A percentile compares a stretch with the other conserved stretches of the same genome.
Evolutionary conservation across 2,797 vertebrate species (phyloP).

Genomic region (Geotria australis): DNA sequence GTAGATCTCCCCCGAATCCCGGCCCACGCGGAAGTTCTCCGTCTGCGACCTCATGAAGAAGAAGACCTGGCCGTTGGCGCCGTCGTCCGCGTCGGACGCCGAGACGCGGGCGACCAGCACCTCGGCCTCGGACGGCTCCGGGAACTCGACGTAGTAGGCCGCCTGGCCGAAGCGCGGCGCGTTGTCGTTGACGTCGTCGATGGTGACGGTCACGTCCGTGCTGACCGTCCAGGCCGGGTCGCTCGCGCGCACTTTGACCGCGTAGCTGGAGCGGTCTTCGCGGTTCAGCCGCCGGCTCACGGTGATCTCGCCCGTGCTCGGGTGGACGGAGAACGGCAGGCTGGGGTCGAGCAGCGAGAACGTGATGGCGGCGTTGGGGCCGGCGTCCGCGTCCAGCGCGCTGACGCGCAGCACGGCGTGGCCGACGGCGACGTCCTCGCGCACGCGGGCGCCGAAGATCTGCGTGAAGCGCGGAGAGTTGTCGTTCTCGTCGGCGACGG

Average conservation of each 20-base stretch:
- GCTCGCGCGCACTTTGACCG: constrained; percentile 59
- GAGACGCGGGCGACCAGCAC: constrained; percentile 46
- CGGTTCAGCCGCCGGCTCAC: constrained; percentile 57
- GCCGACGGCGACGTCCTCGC: constrained; percentile 66
- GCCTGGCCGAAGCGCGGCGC: constrained; percentile 58
- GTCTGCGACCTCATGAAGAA: constrained; percentile 87
- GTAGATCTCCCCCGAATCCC: constrained; percentile 58
- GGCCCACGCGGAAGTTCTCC: constrained; percentile 72
- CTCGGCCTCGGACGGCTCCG: constrained; percentile 48
- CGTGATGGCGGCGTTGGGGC: constrained; percentile 47
- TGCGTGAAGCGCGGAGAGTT: constrained; percentile 84
- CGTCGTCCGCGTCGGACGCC: constrained; percentile 55
- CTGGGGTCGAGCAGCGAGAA: constrained; percentile 53
- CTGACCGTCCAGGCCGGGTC: constrained; percentile 95
- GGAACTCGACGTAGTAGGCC: constrained; percentile 76
- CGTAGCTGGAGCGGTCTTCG: constrained; percentile 62
- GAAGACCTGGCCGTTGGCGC: constrained; percentile 62
- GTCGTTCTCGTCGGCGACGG: constrained; percentile 70
- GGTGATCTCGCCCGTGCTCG: constrained; percentile 57
- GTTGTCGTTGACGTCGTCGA: constrained; percentile 70
- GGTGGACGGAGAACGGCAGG: constrained; percentile 56
- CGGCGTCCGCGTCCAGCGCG: constrained; percentile 66
- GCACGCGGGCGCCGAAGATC: constrained; percentile 66
- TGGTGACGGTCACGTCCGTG: constrained; percentile 74
- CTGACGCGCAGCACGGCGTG: constrained; percentile 64